Base-by-base conservation (phyloP, 2,888 invertebrate genomes). In the Ctena decussata region DNA sequence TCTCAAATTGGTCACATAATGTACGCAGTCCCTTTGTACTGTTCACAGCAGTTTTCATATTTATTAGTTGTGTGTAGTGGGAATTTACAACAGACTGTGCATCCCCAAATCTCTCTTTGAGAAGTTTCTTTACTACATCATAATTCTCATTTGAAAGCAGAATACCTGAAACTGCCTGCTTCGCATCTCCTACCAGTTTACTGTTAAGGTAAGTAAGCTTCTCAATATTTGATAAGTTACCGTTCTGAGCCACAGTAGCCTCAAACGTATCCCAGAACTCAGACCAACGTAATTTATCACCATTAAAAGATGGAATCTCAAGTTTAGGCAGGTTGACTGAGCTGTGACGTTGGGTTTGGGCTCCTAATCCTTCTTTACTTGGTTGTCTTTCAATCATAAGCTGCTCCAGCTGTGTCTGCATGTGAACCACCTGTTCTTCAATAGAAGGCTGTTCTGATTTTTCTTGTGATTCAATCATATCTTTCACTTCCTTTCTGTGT, bases 251-350 rank as follows among this genome's bases (percentile, higher is more conserved):
- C 18, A 35, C 70, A 21, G 32, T 70, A 11, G 70, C 37, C 21
- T 70, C 70, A 70, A 70, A 70, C 6, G 37, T 6, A 18, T 70
- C 70, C 37, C 70, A 70, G 37, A 70, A 70, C 21, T 70, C 70
- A 5, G 70, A 70, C 70, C 70, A 70, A 35, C 41, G 32, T 41
- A 70, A 37, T 5, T 2, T 37, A 27, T 70, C 70, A n/a, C 32
- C 70, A 57, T 57, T 57, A 27, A 57, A 24, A 57, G 24, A 57
- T 3, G 57, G 57, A 24, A 57, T 57, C 57, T 57, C 57, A 2
- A 27, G 27, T 57, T 57, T 57, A 27, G 57, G 57, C 5, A 65
- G n/a, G n/a, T 65, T 32, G 8, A 35, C 65, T 5, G 35, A 65
- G 32, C 65, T 18, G 15, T 65, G 21, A 18, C 18, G 18, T 21